These are phyloP conservation scores for Dolichomitus sp. DNA, from an alignment of 2,888 invertebrate species.

Conservation along the genomic window DNA sequence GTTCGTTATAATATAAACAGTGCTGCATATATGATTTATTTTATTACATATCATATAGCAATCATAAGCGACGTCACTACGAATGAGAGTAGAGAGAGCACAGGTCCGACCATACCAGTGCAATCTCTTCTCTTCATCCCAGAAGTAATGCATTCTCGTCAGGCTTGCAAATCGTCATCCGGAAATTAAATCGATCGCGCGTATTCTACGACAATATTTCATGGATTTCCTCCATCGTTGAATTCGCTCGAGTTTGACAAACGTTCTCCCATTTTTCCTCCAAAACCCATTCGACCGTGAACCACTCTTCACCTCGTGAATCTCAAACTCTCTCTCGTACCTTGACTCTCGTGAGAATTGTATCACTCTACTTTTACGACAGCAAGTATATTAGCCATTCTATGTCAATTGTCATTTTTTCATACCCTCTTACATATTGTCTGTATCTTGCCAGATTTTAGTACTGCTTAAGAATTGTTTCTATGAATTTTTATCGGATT, in stretches of 20 bases:
- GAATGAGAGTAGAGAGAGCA: not conserved
- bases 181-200: conserved; percentile 39
- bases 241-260: conserved; percentile 49
- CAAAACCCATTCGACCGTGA: conserved; percentile 1
- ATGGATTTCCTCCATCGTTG: conserved; percentile 31
- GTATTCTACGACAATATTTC: conserved; percentile 29
- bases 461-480: no score
- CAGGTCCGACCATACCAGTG: not conserved
- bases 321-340: conserved; percentile 34
- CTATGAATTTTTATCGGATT: no score
- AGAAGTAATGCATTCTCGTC: conserved; percentile 30
- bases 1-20: conserved; percentile 36
- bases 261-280: conserved; percentile 46
- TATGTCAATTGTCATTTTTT: no score
- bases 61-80: conserved; percentile 21
- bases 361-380: not conserved
- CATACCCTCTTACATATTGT: no score
- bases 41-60: not conserved
- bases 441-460: no score
- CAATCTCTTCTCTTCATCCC: not conserved
- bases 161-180: conserved; percentile 47
- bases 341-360: conserved; percentile 34
- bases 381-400: not conserved
- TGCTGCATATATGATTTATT: conserved; percentile 17
- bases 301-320: conserved; percentile 23